A percentile compares a stretch with the other conserved stretches of the same genome.
Evolutionary conservation across 1,140 invertebrate genomes (phyloP).

Genomic region (Mizuhopecten yessoensis): DNA sequence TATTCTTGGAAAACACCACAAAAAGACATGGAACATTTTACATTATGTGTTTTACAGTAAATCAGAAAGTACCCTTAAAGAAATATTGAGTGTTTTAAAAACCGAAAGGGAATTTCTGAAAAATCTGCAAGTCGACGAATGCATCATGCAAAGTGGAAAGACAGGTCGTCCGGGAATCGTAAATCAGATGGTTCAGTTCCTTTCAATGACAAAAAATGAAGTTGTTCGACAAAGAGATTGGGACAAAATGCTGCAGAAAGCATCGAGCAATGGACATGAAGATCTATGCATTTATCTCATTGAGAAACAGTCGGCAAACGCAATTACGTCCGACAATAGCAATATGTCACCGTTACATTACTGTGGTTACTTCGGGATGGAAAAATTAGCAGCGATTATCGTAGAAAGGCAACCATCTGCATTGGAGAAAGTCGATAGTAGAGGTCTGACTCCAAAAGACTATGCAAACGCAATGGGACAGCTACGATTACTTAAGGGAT

Average conservation of each 20-base stretch:
- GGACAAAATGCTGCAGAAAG: neutral
- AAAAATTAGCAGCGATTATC: neutral
- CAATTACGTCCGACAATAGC: neutral
- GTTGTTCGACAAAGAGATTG: neutral
- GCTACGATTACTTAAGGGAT: neutral
- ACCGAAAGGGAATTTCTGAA: neutral
- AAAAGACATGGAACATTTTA: conserved; percentile 9
- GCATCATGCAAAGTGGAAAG: conserved; percentile 5
- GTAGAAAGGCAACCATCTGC: neutral
- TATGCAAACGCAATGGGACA: conserved; percentile 38
- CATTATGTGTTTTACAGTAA: conserved; percentile 40
- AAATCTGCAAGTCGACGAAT: neutral
- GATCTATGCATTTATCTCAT: conserved; percentile 49
- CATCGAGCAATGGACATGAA: conserved; percentile 47
- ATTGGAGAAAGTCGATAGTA: neutral
- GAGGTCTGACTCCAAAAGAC: conserved; percentile 49
- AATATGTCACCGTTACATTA: conserved; percentile 53
- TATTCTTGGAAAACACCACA: conserved; percentile 43
- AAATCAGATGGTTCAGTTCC: conserved; percentile 3
- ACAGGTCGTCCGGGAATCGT: neutral
- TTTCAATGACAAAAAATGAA: neutral
- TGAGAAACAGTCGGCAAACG: neutral
- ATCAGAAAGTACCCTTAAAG: conserved; percentile 25
- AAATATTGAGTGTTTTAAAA: neutral
- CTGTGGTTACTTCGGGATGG: conserved; percentile 42